phyloP scores from a whole-genome alignment of 2,888 invertebrate genomes.

The Sarcophaga subvicina region DNA sequence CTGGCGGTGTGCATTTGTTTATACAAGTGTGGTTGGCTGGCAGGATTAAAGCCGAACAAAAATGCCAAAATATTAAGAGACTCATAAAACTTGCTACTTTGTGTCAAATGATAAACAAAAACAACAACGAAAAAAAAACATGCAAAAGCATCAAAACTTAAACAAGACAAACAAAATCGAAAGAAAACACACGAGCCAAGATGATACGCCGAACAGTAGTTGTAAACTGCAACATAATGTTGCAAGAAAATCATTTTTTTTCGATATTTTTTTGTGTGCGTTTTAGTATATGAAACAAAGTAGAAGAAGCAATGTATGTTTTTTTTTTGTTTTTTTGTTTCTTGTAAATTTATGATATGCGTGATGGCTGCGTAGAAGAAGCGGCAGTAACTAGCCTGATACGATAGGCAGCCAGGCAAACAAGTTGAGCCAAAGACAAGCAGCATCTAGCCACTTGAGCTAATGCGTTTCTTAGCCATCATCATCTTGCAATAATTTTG shows the following conservation, averaged over 20 bases:
- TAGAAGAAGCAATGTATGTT: slow-evolving; percentile 10
- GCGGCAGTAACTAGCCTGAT: not conserved
- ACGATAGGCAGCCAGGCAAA: slow-evolving; percentile 7
- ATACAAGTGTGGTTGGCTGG: not conserved
- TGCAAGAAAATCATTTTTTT: slow-evolving; percentile 35
- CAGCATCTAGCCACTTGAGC: not conserved
- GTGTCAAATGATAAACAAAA: slow-evolving; percentile 67
- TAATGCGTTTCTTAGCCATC: not conserved
- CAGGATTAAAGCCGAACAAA: slow-evolving; percentile 16
- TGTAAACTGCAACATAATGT: slow-evolving; percentile 61
- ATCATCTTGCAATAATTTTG: not conserved
- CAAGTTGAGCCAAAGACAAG: not conserved
- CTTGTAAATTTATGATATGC: slow-evolving; percentile 67
- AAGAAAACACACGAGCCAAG: slow-evolving; percentile 40
- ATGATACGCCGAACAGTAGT: slow-evolving; percentile 66
- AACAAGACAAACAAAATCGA: not conserved
- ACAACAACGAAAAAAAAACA: not conserved
- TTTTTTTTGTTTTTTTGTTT: not conserved
- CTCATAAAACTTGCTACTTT: slow-evolving; percentile 68
- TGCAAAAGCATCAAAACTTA: too few species aligned
- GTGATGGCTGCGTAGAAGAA: slow-evolving; percentile 60
- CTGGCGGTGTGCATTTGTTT: not conserved
- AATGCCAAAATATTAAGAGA: slow-evolving; percentile 74
- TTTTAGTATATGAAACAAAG: not conserved
- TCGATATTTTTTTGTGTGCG: slow-evolving; percentile 1